phyloP scores from a whole-genome alignment of 2,888 invertebrate genomes.

The Drosophila differens region DNA sequence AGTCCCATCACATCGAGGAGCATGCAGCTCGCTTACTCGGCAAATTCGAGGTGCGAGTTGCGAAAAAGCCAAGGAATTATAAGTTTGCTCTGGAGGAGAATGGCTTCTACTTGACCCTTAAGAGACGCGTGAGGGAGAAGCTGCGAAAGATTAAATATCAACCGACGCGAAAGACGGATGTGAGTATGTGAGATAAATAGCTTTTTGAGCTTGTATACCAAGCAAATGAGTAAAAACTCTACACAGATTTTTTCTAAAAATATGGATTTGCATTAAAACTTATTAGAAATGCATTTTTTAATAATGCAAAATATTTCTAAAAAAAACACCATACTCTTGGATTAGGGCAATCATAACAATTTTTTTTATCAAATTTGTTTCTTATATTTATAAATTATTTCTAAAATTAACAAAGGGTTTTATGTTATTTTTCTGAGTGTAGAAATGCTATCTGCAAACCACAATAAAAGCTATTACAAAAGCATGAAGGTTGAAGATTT shows the following conservation, averaged over 20 bases:
- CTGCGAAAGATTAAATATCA: conserved; percentile 86
- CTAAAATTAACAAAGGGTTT: too few species aligned
- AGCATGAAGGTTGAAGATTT: neutral
- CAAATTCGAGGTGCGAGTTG: conserved; percentile 88
- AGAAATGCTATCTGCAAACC: neutral
- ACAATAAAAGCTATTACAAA: neutral
- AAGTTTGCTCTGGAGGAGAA: conserved; percentile 90
- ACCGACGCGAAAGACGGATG: conserved; percentile 72
- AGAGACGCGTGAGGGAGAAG: conserved; percentile 87
- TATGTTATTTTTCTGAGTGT: neutral
- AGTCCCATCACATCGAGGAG: conserved; percentile 89
- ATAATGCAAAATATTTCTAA: too few species aligned
- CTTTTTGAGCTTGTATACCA: neutral
- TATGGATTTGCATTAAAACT: too few species aligned
- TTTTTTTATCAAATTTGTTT: neutral
- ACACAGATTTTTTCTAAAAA: too few species aligned
- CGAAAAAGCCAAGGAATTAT: conserved; percentile 88
- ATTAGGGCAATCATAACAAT: neutral
- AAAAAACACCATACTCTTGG: too few species aligned
- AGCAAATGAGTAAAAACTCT: neutral
- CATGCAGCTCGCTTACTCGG: conserved; percentile 87
- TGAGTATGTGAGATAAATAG: conserved; percentile 39
- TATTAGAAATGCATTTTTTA: too few species aligned
- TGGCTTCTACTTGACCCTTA: conserved; percentile 91
- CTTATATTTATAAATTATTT: neutral